Conservation (phyloP, 2,888 invertebrate species). For the Orthonevra nobilis region DNA sequence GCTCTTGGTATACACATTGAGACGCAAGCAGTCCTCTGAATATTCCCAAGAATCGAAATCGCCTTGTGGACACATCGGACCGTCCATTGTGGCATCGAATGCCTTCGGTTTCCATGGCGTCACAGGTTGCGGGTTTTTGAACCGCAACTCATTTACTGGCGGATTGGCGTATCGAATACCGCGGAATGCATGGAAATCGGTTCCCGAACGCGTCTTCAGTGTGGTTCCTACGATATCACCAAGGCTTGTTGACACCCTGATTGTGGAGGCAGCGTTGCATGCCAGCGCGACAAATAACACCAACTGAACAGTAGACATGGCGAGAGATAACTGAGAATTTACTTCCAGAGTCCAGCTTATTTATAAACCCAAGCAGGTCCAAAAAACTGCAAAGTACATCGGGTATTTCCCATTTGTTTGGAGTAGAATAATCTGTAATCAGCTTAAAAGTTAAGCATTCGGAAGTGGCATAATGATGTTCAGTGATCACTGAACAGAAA, state of each 20-base stretch:
- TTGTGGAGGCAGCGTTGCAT: neutral
- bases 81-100: slow-evolving; percentile 82
- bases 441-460: no score
- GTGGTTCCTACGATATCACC: slow-evolving; percentile 75
- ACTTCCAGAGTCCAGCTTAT: no score
- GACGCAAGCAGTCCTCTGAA: slow-evolving; percentile 82
- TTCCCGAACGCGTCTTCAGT: slow-evolving; percentile 74
- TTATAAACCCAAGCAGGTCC: no score
- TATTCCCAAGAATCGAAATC: slow-evolving; percentile 73
- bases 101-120: slow-evolving; percentile 79
- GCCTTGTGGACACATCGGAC: slow-evolving; percentile 82
- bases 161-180: slow-evolving; percentile 77
- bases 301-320: slow-evolving; percentile 9
- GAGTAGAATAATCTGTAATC: no score
- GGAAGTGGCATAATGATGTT: no score
- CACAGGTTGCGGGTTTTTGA: slow-evolving; percentile 80
- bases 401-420: no score
- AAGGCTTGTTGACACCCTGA: slow-evolving; percentile 74
- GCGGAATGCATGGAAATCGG: slow-evolving; percentile 75
- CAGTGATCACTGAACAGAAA: no score
- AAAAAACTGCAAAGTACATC: no score
- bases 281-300: neutral
- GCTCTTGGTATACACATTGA: slow-evolving; percentile 82
- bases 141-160: slow-evolving; percentile 76
- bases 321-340: neutral